Conservation (phyloP, 2,888 invertebrate genomes). For the Stenichneumon culpator region DNA sequence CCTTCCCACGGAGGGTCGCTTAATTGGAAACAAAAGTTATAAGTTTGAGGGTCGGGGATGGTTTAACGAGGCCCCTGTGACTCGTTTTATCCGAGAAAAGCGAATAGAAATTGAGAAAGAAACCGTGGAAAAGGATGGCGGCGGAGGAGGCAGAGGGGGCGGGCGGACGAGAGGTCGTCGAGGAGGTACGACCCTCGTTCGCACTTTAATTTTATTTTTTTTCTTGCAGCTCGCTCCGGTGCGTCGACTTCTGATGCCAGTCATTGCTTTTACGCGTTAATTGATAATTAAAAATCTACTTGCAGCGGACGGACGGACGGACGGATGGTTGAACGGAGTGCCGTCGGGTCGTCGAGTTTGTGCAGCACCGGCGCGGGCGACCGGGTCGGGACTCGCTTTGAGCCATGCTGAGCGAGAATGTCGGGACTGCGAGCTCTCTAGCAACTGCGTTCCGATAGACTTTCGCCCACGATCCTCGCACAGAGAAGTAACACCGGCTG, state of each 20-base stretch:
- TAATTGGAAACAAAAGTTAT: slow-evolving; percentile 68
- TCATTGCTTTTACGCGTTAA: slow-evolving; percentile 71
- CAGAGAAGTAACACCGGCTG: background rate
- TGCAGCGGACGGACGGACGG: slow-evolving; percentile 26
- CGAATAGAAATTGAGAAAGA: slow-evolving; percentile 14
- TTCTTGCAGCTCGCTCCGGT: slow-evolving; percentile 19
- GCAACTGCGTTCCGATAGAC: background rate
- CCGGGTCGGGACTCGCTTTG: background rate
- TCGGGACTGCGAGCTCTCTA: background rate
- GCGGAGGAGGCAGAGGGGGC: too few relatives aligned
- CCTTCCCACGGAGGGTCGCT: slow-evolving; percentile 38
- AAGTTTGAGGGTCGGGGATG: slow-evolving; percentile 59
- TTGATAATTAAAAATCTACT: slow-evolving; percentile 75
- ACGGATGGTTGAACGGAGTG: slow-evolving; percentile 6
- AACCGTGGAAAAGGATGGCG: too few relatives aligned
- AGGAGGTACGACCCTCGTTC: slow-evolving; percentile 8
- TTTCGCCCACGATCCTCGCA: background rate
- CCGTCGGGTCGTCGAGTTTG: background rate
- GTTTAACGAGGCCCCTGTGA: slow-evolving; percentile 63
- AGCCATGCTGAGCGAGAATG: slow-evolving; percentile 9
- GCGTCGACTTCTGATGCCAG: slow-evolving; percentile 61
- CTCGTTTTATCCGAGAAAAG: slow-evolving; percentile 59
- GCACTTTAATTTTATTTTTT: slow-evolving; percentile 15
- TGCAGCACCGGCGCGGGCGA: background rate
- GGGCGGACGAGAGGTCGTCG: background rate